Conservation (phyloP, 2,113 vertebrate genomes). For the Menidia beryllina region DNA sequence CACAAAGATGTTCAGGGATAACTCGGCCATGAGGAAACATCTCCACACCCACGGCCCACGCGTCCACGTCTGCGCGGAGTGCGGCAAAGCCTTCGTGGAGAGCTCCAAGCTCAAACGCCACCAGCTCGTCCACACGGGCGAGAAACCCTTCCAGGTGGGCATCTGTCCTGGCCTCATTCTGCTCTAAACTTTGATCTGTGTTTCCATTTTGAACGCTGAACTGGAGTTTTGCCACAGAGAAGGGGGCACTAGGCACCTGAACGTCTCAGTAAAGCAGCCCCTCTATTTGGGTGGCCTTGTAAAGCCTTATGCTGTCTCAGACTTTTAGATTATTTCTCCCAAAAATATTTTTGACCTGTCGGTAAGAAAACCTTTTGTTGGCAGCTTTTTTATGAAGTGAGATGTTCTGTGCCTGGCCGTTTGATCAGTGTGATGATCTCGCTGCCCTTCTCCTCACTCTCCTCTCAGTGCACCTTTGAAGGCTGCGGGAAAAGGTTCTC, state of each 20-base stretch:
- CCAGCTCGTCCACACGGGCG: slow-evolving; percentile 98
- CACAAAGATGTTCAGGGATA: slow-evolving; percentile 99
- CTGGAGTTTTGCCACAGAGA: neutral
- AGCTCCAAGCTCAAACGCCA: slow-evolving; percentile 98
- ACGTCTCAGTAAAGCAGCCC: neutral
- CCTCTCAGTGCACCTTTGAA: slow-evolving; percentile 94
- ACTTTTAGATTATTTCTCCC: too few relatives aligned
- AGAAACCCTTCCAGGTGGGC: slow-evolving; percentile 97
- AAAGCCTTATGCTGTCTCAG: too few relatives aligned
- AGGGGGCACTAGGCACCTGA: neutral
- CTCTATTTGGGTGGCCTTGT: neutral
- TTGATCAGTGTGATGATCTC: too few relatives aligned
- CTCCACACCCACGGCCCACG: slow-evolving; percentile 97
- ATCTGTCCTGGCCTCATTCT: slow-evolving; percentile 4
- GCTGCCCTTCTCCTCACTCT: neutral
- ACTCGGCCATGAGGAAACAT: slow-evolving; percentile 99
- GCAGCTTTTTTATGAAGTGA: too few relatives aligned
- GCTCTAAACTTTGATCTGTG: too few relatives aligned
- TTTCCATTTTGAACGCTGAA: neutral
- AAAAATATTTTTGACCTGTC: neutral
- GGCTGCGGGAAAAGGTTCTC: slow-evolving; percentile 98
- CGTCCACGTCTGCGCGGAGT: slow-evolving; percentile 97
- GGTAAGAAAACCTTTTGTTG: neutral
- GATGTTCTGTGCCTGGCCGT: neutral
- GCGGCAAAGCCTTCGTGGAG: slow-evolving; percentile 98